These are phyloP conservation scores for Heterochromis multidens DNA, from an alignment of 2,113 vertebrate species.

Conservation along the genomic window DNA sequence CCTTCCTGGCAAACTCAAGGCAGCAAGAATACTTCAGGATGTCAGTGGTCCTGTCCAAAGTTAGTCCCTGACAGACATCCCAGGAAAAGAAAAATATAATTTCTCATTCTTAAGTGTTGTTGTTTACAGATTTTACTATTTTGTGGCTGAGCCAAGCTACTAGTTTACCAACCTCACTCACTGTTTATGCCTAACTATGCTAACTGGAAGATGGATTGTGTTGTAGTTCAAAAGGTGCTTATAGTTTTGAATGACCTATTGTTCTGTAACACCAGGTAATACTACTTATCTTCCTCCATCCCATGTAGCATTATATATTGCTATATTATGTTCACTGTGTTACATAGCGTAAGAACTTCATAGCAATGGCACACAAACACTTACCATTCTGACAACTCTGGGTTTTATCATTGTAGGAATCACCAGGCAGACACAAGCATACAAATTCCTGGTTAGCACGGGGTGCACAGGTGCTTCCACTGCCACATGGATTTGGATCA, in stretches of 20 bases:
- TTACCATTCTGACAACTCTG: background rate
- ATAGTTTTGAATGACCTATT: background rate
- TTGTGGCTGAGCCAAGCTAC: background rate
- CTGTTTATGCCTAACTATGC: background rate
- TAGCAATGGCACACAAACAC: background rate
- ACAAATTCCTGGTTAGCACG: background rate
- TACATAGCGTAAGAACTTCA: background rate
- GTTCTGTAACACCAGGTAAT: background rate
- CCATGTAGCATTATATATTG: background rate
- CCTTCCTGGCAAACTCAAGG: background rate
- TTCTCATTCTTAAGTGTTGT: fast-evolving
- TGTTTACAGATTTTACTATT: background rate
- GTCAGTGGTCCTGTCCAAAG: background rate
- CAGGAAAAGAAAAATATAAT: background rate
- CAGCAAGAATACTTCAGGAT: background rate
- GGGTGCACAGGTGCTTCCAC: conserved; percentile 39
- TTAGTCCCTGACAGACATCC: background rate
- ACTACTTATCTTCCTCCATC: background rate
- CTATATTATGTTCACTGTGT: background rate
- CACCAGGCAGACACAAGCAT: conserved; percentile 57
- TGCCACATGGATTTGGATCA: background rate
- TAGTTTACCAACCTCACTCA: background rate
- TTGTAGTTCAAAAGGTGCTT: background rate
- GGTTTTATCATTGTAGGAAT: fast-evolving
- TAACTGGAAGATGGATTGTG: too few species aligned